phyloP scores from a whole-genome alignment of 2,797 vertebrate genomes.

The Neosalanx taihuensis region DNA sequence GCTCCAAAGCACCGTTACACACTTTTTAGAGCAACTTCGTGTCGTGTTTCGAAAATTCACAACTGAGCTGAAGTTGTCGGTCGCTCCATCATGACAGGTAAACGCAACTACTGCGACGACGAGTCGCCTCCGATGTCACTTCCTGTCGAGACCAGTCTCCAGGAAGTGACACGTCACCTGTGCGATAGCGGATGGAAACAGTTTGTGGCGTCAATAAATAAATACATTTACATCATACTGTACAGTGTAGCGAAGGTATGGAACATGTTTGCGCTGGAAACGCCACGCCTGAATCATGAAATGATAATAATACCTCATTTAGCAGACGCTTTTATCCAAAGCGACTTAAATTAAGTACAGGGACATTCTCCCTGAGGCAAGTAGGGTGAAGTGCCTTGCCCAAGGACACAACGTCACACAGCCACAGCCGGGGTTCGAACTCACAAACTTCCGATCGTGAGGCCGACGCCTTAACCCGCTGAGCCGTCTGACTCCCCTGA shows the following conservation, averaged over 20 bases:
- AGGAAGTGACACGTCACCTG: not conserved
- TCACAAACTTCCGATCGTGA: too few species aligned
- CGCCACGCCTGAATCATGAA: not conserved
- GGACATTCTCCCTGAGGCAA: too few species aligned
- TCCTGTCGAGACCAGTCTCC: not conserved
- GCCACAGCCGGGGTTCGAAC: too few species aligned
- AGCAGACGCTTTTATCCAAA: too few species aligned
- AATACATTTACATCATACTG: not conserved
- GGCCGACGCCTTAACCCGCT: too few species aligned
- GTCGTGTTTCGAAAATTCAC: conserved; percentile 3
- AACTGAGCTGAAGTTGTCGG: conserved; percentile 14
- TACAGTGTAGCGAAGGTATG: not conserved
- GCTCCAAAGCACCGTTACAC: not conserved
- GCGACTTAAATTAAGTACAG: too few species aligned
- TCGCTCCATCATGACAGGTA: conserved; percentile 23
- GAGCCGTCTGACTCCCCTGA: too few species aligned
- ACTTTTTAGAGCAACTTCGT: not conserved
- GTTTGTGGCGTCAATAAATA: conserved; percentile 12
- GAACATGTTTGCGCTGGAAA: not conserved
- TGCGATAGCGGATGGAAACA: not conserved
- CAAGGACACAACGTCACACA: too few species aligned
- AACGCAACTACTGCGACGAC: conserved; percentile 8
- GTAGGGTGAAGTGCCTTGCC: too few species aligned
- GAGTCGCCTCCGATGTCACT: too few species aligned
- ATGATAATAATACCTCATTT: too few species aligned